Evolutionary conservation across 2,888 invertebrate genomes (phyloP).

Genomic region (Drosophila falleni): DNA sequence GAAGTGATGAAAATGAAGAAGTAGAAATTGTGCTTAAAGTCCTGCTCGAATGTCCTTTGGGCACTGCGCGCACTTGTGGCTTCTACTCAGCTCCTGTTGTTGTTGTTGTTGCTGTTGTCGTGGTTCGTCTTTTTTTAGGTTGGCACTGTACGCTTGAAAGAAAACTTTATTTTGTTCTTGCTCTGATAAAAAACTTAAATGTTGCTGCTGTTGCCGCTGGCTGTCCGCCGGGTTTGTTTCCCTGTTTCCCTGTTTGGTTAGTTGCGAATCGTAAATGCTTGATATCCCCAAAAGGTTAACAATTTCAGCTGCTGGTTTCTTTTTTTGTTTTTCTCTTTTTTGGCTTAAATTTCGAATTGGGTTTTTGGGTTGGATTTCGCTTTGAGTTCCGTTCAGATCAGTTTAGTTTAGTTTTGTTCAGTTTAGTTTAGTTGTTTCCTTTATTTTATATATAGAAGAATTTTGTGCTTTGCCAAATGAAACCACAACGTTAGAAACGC

Average conservation of each 20-base stretch:
- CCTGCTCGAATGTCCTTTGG: constrained; percentile 54
- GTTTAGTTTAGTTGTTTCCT: constrained; percentile 25
- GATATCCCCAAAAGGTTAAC: constrained; percentile 78
- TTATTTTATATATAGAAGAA: constrained; percentile 41
- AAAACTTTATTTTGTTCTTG: constrained; percentile 67
- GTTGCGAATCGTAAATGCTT: constrained; percentile 73
- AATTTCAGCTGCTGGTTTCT: constrained; percentile 60
- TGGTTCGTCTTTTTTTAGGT: constrained; percentile 32
- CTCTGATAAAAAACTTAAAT: constrained; percentile 75
- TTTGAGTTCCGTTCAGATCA: constrained; percentile 37
- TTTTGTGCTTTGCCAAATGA: constrained; percentile 57
- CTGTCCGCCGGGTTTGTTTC: constrained; percentile 16
- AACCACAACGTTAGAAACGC: constrained; percentile 54
- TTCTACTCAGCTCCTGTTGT: constrained; percentile 41
- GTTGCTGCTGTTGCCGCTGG: constrained; percentile 54
- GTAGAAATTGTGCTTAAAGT: constrained; percentile 47
- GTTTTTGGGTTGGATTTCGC: constrained; percentile 12
- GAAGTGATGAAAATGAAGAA: constrained; percentile 6
- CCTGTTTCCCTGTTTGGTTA: constrained; percentile 8
- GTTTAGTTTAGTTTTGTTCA: constrained; percentile 9
- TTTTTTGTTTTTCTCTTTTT: constrained; percentile 4
- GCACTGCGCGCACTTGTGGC: constrained; percentile 52
- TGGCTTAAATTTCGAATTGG: constrained; percentile 2
- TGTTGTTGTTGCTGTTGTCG: constrained; percentile 26
- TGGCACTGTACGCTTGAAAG: constrained; percentile 50